Evolutionary conservation across 2,797 vertebrate species (phyloP), one percentile per base, ranked within the genome.

Genomic region (Pteronotus mesoamericanus): DNA sequence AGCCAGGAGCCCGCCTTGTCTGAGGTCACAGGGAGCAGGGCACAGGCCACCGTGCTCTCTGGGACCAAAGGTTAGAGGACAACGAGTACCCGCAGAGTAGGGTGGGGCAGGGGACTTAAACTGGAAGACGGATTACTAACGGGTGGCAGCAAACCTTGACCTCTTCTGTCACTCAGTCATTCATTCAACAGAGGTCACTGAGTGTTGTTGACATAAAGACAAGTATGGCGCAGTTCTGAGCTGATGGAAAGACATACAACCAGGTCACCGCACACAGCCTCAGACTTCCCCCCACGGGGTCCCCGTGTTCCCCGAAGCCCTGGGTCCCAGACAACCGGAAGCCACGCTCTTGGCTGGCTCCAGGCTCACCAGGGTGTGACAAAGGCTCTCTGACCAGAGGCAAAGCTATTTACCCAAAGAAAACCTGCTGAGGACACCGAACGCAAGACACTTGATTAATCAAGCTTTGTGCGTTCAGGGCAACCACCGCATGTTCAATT

Each of bases 1-100:
- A 19, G 5, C 9, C 42, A 6, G 26, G 19, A 66, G 18, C 9
- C 24, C 19, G 10, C n/a, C 2, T 4, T 7, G n/a, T 3, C 68
- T 12, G 29, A 10, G 2, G 68, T 8, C 83, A n/a, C 6, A n/a
- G 44, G 29, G 48, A 42, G 72, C 39, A 72, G 39, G 69, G 44
- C 14, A 11, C 32, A 12, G 2, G 66, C 10, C 57, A 24, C 6
- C 0, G 4, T 6, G 51, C n/a, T 2, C 80, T n/a, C 0, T 0
- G 0, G 29, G 46, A 53, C 37, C 26, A 21, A 9, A 26, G 4
- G 9, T 34, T 18, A 29, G 51, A 53, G n/a, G 7, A 7, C 21
- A 51, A 80, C 0, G 9, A 2, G 26, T 0, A 0, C 2, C 32
- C 7, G 22, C 9, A 15, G 29, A 14, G 37, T 18, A 18, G 5